A percentile compares a stretch with the other conserved stretches of the same genome.
Conservation (phyloP, 2,113 vertebrate species). For the Saguinus midas region DNA sequence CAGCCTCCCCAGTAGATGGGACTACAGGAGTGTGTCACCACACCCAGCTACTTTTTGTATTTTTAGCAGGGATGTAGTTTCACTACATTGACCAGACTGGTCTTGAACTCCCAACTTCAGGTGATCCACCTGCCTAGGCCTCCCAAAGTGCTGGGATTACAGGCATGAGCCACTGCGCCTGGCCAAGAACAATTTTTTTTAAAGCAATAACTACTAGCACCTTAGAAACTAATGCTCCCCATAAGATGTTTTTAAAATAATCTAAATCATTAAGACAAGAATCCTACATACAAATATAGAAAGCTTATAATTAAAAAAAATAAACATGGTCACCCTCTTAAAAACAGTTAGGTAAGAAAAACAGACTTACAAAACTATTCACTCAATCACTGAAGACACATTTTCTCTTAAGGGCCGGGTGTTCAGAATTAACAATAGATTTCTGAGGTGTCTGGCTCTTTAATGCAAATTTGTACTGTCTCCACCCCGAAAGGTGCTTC, state of each 20-base stretch:
- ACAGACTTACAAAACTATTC: fast-evolving
- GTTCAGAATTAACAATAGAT: too few relatives aligned
- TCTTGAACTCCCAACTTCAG: too few relatives aligned
- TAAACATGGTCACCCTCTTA: fast-evolving
- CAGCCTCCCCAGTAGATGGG: too few relatives aligned
- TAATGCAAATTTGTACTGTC: fast-evolving
- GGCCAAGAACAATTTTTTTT: background rate
- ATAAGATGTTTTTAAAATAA: background rate
- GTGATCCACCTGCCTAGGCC: fast-evolving
- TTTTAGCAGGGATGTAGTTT: too few relatives aligned
- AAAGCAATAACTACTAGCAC: background rate
- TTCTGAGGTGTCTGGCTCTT: fast-evolving
- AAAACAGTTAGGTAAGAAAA: background rate
- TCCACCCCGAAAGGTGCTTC: fast-evolving
- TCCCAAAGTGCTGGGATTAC: too few relatives aligned
- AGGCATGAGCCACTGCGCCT: fast-evolving
- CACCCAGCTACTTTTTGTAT: too few relatives aligned
- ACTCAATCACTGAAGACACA: background rate
- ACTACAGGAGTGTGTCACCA: too few relatives aligned
- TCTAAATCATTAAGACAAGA: background rate
- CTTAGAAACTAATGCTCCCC: background rate
- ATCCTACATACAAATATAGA: background rate
- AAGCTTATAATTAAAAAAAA: background rate
- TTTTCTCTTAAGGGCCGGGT: background rate
- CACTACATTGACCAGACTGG: too few relatives aligned